Base-by-base conservation (phyloP, 2,113 vertebrate genomes). In the Cyanoliseus patagonus region DNA sequence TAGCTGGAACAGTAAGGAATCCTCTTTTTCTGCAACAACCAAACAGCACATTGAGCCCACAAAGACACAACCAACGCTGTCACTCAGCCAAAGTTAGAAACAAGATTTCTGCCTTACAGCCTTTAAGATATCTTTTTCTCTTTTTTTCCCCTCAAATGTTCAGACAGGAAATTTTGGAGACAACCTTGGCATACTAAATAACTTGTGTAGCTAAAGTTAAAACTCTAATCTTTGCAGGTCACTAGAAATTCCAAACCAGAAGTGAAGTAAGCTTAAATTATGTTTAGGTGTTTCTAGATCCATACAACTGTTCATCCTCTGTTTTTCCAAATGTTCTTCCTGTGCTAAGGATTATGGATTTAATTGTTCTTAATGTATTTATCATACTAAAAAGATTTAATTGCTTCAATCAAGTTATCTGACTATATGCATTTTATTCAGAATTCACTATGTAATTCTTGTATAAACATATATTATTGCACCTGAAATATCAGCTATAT, bases 1-100 rank as follows among this genome's bases (percentile, higher is more conserved):
- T 97, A 97, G 96, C 97, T 97, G 94, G 83, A 97, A 97, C 94
- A 96, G 95, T 94, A 91, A 98, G 96, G 96, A 93, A 96, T 97
- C 92, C 85, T 97, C 94, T 92, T 97, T 95, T 93, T 90, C 95
- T 95, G 83, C 94, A 91, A n/a, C 81, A 92, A 82, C 92, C 97
- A 88, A 90, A 78, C 69, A 92, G 93, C 88, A 96, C 77, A 90
- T 90, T 91, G 94, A 89, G 76, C 85, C 96, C 96, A 96, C 90
- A 97, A 95, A 97, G 91, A 94, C 95, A 89, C 12, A 42, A 91
- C 90, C 78, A 88, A 64, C 62, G 83, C 74, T 94, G 96, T 94
- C 95, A 88, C 78, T 94, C 92, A 83, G 55, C 39, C 33, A 61
- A 97, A 95, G 85, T 87, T 90, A 90, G 90, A 96, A 94, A 88